Evolutionary conservation across 2,113 vertebrate species (phyloP).

Genomic region (Rousettus leschenaultii): DNA sequence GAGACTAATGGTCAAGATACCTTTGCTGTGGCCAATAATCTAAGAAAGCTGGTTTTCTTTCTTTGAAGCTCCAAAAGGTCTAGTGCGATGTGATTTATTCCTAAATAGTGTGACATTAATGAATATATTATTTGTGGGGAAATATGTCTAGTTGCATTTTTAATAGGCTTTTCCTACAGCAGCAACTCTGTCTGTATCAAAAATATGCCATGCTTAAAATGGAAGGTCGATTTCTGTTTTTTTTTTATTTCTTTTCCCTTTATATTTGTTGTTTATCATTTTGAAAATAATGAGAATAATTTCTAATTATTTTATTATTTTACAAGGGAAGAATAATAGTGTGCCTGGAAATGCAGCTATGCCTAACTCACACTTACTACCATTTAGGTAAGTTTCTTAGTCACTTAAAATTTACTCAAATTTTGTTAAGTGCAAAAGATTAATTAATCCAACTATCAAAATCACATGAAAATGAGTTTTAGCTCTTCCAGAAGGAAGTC

Average conservation of each 20-base stretch:
- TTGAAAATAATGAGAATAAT: constrained; percentile 24
- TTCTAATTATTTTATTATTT: constrained; percentile 26
- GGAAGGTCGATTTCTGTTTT: constrained; percentile 73
- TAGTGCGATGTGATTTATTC: constrained; percentile 19
- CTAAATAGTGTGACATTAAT: constrained; percentile 58
- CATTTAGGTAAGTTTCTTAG: background rate
- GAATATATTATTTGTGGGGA: constrained; percentile 42
- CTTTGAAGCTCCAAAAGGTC: background rate
- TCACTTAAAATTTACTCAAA: background rate
- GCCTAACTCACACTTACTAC: background rate
- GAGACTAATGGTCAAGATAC: background rate
- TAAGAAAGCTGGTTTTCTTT: background rate
- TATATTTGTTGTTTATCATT: constrained; percentile 46
- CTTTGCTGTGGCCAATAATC: background rate
- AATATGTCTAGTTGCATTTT: constrained; percentile 64
- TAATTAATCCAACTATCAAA: background rate
- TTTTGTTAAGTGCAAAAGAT: background rate
- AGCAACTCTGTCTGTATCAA: constrained; percentile 62
- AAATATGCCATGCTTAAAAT: constrained; percentile 76
- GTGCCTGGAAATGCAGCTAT: background rate
- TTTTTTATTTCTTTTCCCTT: constrained; percentile 53
- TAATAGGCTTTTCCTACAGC: constrained; percentile 68
- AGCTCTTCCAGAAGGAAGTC: background rate
- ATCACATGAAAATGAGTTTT: background rate
- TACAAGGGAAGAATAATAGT: background rate